Conservation (phyloP, 2,888 invertebrate species). For the Lymantria monacha region DNA sequence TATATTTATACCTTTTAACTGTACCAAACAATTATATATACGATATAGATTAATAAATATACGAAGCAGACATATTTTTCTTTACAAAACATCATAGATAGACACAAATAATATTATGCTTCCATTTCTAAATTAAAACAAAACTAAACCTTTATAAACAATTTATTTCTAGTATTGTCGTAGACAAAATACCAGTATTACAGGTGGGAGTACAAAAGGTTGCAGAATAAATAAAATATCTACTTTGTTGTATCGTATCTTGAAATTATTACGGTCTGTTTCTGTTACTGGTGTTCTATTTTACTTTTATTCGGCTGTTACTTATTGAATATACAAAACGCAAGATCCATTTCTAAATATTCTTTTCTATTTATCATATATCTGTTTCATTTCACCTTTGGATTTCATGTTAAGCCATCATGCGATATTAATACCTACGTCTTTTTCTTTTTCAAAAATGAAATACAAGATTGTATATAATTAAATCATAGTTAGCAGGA, state of each 20-base stretch:
- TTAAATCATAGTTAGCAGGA: too few species aligned
- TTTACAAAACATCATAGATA: too few species aligned
- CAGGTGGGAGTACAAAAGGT: neutral
- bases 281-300: neutral
- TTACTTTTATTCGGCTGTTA: neutral
- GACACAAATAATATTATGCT: too few species aligned
- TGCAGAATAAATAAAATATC: neutral
- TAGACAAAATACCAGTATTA: neutral
- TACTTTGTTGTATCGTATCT: neutral
- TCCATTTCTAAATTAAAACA: neutral
- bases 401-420: too few species aligned
- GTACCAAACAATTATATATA: too few species aligned
- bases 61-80: too few species aligned
- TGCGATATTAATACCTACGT: too few species aligned
- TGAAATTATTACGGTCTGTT: neutral
- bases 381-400: too few species aligned
- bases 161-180: neutral
- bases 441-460: too few species aligned
- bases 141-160: neutral
- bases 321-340: neutral
- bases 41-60: too few species aligned
- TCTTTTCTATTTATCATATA: neutral
- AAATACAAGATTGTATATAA: too few species aligned
- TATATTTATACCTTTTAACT: too few species aligned
- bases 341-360: neutral